These are phyloP conservation scores for Danio aesculapii DNA, from an alignment of 2,797 vertebrate species.

Conservation along the genomic window DNA sequence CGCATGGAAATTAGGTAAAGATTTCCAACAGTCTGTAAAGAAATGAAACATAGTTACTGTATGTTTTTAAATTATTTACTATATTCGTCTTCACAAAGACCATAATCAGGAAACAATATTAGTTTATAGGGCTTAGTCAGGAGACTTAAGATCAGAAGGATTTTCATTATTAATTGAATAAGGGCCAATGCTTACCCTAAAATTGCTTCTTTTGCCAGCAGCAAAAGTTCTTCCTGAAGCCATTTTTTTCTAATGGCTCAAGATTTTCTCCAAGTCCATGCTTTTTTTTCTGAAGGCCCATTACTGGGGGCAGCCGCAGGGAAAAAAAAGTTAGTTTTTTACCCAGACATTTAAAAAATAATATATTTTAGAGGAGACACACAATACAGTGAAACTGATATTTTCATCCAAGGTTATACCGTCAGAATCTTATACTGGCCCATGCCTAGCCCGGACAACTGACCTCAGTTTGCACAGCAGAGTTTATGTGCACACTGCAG, in stretches of 20 bases:
- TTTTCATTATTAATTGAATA: conserved; percentile 19
- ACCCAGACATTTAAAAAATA: too few relatives aligned
- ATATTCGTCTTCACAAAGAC: not conserved
- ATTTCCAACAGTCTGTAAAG: not conserved
- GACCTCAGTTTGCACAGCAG: not conserved
- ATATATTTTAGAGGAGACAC: too few relatives aligned
- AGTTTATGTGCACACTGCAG: not conserved
- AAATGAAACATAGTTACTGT: not conserved
- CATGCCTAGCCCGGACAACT: not conserved
- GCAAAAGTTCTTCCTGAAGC: not conserved
- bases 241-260: not conserved
- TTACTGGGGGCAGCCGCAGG: not conserved
- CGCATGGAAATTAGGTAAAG: too few relatives aligned
- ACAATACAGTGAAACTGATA: too few relatives aligned
- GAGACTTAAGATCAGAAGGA: not conserved
- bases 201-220: not conserved
- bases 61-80: not conserved
- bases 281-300: not conserved
- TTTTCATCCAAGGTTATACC: too few relatives aligned
- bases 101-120: not conserved
- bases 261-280: not conserved
- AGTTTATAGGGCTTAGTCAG: not conserved
- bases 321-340: too few relatives aligned
- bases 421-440: too few relatives aligned
- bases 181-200: not conserved